phyloP scores from a whole-genome alignment of 1,140 invertebrate genomes.

The Drosophila prosaltans region DNA sequence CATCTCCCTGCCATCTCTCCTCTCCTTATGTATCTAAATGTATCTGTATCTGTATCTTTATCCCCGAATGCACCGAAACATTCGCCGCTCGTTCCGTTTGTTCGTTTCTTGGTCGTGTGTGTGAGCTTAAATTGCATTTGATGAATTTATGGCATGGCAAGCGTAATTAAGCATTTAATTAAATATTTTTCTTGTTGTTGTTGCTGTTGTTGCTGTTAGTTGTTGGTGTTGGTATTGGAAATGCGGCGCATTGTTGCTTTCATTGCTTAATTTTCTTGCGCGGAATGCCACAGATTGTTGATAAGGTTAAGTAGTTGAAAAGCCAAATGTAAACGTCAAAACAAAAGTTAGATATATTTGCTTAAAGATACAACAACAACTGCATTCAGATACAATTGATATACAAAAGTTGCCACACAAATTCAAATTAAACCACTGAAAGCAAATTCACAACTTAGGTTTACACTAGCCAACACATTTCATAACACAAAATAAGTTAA shows the following conservation, averaged over 20 bases:
- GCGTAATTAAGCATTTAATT: conserved; percentile 83
- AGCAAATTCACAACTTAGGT: conserved; percentile 22
- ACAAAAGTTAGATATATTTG: conserved; percentile 2
- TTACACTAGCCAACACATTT: background rate
- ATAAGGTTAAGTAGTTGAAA: conserved; percentile 43
- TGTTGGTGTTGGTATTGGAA: conserved; percentile 18
- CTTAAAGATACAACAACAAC: background rate
- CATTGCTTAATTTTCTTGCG: conserved; percentile 66
- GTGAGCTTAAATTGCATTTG: conserved; percentile 78
- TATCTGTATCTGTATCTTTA: conserved; percentile 19
- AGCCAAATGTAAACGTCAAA: conserved; percentile 27
- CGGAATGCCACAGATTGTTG: conserved; percentile 74
- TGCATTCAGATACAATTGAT: conserved; percentile 5
- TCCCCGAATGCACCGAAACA: conserved; percentile 5
- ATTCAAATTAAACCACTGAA: too few relatives aligned
- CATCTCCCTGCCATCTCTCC: background rate
- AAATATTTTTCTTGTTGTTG: conserved; percentile 63
- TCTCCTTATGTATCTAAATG: background rate
- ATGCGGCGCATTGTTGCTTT: conserved; percentile 61
- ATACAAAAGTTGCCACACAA: conserved; percentile 17
- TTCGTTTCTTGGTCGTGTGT: conserved; percentile 40
- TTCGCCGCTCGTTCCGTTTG: conserved; percentile 15
- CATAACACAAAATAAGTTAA: background rate
- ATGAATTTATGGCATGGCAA: conserved; percentile 82
- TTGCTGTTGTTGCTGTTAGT: conserved; percentile 32